These are phyloP conservation scores for Alligator mississippiensis DNA, from an alignment of 2,113 vertebrate species.

Conservation along the genomic window DNA sequence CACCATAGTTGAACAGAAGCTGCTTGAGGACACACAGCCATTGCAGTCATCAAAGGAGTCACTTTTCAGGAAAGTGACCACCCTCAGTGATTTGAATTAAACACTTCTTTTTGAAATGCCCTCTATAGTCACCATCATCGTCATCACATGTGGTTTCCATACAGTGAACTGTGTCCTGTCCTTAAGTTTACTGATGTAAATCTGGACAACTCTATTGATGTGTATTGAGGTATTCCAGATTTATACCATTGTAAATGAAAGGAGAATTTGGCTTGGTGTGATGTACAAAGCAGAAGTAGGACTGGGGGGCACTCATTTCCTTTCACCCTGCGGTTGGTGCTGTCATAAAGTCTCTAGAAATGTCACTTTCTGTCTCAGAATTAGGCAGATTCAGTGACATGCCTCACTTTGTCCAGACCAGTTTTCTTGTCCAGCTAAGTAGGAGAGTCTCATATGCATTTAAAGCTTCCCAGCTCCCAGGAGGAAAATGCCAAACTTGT, in stretches of 20 bases:
- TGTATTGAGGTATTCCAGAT: neutral
- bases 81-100: neutral
- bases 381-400: conserved; percentile 48
- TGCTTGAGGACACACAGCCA: neutral
- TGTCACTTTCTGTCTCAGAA: conserved; percentile 60
- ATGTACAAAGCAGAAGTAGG: conserved; percentile 30
- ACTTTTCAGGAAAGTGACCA: neutral
- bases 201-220: neutral
- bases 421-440: conserved; percentile 74
- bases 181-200: neutral
- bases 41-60: neutral
- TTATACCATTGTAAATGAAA: neutral
- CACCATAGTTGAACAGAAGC: neutral
- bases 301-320: conserved; percentile 53
- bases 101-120: neutral
- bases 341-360: conserved; percentile 61
- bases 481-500: conserved; percentile 74
- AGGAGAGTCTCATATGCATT: conserved; percentile 43
- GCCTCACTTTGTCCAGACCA: conserved; percentile 71
- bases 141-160: neutral
- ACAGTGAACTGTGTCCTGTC: neutral
- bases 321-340: conserved; percentile 55
- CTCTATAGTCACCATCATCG: neutral
- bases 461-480: conserved; percentile 63
- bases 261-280: neutral